phyloP scores from a whole-genome alignment of 2,797 vertebrate genomes.

The Caiman crocodilus region DNA sequence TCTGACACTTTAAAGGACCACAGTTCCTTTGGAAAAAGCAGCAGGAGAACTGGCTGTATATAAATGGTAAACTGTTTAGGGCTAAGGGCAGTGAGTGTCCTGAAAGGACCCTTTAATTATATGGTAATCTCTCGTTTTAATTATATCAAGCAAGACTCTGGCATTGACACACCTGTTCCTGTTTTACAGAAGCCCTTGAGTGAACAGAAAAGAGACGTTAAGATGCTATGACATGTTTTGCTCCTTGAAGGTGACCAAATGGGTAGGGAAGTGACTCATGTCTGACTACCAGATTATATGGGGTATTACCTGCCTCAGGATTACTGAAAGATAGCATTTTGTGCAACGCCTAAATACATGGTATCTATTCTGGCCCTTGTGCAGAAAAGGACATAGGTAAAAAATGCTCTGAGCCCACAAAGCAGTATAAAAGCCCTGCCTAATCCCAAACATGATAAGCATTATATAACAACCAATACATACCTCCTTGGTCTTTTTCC shows the following conservation, averaged over 20 bases:
- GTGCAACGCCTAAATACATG: rapidly evolving
- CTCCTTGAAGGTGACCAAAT: neutral
- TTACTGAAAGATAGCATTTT: neutral
- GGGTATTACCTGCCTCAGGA: neutral
- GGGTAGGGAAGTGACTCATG: neutral
- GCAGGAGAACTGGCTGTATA: neutral
- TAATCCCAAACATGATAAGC: neutral
- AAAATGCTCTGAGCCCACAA: neutral
- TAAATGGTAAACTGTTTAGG: neutral
- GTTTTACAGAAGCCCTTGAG: neutral
- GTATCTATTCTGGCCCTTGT: rapidly evolving
- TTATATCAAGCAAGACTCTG: neutral
- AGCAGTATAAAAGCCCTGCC: neutral
- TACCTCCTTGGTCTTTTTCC: neutral
- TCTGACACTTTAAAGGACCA: neutral
- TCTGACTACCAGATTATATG: neutral
- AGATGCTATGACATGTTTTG: neutral
- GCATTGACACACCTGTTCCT: neutral
- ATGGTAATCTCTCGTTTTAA: neutral
- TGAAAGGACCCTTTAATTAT: neutral
- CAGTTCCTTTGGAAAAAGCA: neutral
- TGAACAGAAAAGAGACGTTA: neutral
- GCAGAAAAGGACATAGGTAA: rapidly evolving
- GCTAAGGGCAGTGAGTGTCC: neutral
- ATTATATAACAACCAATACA: neutral